These are phyloP conservation scores for Peromyscus melanophrys DNA, from an alignment of 2,797 vertebrate genomes.

Conservation along the genomic window DNA sequence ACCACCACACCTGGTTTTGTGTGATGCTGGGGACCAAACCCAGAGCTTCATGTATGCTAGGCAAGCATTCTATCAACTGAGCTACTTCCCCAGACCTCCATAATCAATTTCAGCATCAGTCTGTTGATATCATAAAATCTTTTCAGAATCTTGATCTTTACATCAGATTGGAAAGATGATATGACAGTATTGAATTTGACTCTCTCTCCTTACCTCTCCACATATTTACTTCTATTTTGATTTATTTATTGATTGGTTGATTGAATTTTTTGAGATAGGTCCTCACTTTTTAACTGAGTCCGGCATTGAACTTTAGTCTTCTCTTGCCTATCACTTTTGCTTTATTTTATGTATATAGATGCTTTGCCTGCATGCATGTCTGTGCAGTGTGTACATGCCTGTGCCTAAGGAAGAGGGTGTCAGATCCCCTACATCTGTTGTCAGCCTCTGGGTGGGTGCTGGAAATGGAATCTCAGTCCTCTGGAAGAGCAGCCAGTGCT, in stretches of 20 bases:
- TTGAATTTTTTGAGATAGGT: background rate
- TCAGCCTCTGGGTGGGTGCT: background rate
- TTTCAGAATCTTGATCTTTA: background rate
- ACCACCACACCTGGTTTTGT: background rate
- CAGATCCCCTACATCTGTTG: background rate
- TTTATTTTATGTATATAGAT: background rate
- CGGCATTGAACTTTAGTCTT: background rate
- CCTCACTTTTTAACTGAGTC: background rate
- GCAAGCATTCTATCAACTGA: background rate
- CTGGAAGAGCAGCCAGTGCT: background rate
- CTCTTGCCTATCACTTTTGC: background rate
- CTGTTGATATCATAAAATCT: background rate
- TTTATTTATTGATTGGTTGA: too few species aligned
- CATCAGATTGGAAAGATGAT: background rate
- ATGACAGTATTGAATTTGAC: too few species aligned
- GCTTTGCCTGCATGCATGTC: background rate
- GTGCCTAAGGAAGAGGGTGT: background rate
- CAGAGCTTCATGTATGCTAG: background rate
- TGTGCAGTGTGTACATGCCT: background rate
- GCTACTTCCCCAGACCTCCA: background rate
- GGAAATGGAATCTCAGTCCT: background rate
- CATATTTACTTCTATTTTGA: too few species aligned
- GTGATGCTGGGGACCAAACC: background rate
- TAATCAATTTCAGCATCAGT: background rate
- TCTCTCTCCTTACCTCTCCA: too few species aligned